These are phyloP conservation scores for Aphidius colemani DNA, from an alignment of 2,888 invertebrate species.

Conservation along the genomic window DNA sequence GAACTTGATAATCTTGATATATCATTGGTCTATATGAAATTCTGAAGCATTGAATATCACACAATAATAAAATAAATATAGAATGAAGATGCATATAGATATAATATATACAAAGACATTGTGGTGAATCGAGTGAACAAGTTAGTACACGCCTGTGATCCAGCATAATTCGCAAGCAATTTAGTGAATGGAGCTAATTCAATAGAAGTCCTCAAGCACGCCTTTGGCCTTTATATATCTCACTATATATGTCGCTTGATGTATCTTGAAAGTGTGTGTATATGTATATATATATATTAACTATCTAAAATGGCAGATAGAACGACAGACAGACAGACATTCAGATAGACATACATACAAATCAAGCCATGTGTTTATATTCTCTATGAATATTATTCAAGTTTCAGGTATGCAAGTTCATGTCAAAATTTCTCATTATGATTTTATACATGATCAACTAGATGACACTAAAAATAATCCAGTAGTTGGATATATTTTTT, in stretches of 20 bases:
- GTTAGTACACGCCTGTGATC: conserved; percentile 42
- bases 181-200: conserved; percentile 51
- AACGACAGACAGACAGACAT: conserved; percentile 2
- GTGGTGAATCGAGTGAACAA: too few species aligned
- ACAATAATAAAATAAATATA: too few species aligned
- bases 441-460: too few species aligned
- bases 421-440: too few species aligned
- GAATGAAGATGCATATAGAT: too few species aligned
- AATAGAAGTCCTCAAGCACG: conserved; percentile 46
- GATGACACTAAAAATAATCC: too few species aligned
- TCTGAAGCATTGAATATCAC: too few species aligned
- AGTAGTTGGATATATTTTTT: too few species aligned
- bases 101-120: too few species aligned
- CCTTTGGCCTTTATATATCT: neutral
- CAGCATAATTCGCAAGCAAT: conserved; percentile 51
- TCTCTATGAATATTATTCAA: neutral
- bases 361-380: neutral
- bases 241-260: neutral
- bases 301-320: neutral
- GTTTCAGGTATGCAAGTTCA: neutral
- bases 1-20: too few species aligned
- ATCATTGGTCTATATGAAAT: too few species aligned
- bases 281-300: too few species aligned
- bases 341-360: conserved; percentile 3
- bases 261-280: neutral